Base-by-base conservation (phyloP, 2,888 invertebrate species). In the Matsumyia berberina region DNA sequence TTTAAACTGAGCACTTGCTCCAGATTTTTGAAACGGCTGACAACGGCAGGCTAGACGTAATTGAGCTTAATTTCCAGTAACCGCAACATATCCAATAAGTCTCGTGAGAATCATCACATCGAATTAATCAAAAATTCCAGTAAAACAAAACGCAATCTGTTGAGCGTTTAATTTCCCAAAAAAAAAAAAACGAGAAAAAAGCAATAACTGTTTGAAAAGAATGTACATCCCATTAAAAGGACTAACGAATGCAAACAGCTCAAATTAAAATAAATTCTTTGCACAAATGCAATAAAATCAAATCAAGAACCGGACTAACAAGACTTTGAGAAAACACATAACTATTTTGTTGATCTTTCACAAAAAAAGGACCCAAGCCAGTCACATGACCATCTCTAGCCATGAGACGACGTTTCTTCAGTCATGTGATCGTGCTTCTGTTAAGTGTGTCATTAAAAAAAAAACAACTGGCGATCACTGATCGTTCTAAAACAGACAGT, bases 281-380 rank as follows among this genome's bases (percentile, higher is more conserved):
- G 0, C n/a, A 17, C 5, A 17, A 62, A 62, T 33, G 11, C 62
- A 49, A 7, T 19, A 4, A 9, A 35, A 24, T 15, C n/a, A 9
- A 49, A 64, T n/a, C 6, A 24, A 37, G 12, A 66, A 69, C 69
- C 44, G 55, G 69, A 55, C 19, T n/a, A 44, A 44, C 55, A 39
- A 44, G 55, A 44, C 44, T 57, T 9, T 12, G 5, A 11, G 33
- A 33, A 42, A 24, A 35, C 17, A 5, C 2, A 7, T 39, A 12
- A 51, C 12, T 51, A 51, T 60, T 12, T 42, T 15, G 29, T 42
- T 29, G 42, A 42, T 60, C 39, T 60, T 37, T 57, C 8, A 24
- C 24, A 15, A 31, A 12, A 53, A 5, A 49, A 67, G 15, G 17
- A 53, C 12, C 9, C n/a, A 37, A 51, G 11, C 29, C 12, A 37